phyloP scores from a whole-genome alignment of 2,888 invertebrate species.

The Perizoma affinitatum region DNA sequence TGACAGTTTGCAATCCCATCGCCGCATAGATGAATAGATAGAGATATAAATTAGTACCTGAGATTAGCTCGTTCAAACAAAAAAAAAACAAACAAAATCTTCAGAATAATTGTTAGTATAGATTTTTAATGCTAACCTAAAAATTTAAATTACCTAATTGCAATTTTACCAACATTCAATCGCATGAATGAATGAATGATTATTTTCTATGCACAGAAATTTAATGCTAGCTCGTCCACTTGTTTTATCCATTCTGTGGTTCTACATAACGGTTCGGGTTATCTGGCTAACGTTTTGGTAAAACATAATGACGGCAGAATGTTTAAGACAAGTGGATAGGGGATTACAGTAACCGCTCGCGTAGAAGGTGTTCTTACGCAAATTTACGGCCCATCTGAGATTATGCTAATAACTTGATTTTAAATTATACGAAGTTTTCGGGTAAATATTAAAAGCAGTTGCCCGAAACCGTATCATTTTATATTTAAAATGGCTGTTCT shows the following conservation, averaged over 20 bases:
- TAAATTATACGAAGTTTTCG: constrained; percentile 30
- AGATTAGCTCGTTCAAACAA: no score
- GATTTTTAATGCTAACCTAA: no score
- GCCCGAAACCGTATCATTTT: constrained; percentile 3
- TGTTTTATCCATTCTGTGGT: constrained; percentile 42
- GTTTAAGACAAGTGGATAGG: constrained; percentile 47
- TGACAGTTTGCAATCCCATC: no score
- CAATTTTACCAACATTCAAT: no score
- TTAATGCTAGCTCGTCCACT: neutral
- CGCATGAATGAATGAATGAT: no score
- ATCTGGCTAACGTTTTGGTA: constrained; percentile 46
- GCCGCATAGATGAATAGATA: no score
- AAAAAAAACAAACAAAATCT: no score
- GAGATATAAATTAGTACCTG: no score
- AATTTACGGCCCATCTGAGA: constrained; percentile 38
- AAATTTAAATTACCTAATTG: no score
- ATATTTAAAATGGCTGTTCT: constrained; percentile 5
- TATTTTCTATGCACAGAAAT: no score
- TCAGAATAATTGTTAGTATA: no score
- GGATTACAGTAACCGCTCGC: constrained; percentile 44
- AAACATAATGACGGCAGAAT: constrained; percentile 55
- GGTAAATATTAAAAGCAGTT: constrained; percentile 28
- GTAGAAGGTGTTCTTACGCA: constrained; percentile 38
- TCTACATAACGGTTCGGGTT: constrained; percentile 48
- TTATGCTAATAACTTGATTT: constrained; percentile 36